These are phyloP conservation scores for Rattus norvegicus DNA, from an alignment of 2,113 vertebrate species.

Conservation along the genomic window GRCr8 NC_086027.1:24129001-24129500, in stretches of 20 bases:
- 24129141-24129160: not conserved
- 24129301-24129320: not conserved
- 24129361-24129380: not conserved
- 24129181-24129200: too few relatives aligned
- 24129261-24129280: not conserved
- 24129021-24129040: slow-evolving; percentile 11
- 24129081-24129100: not conserved
- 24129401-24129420: not conserved
- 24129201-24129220: not conserved
- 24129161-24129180: not conserved
- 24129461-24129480: not conserved
- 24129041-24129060: slow-evolving; percentile 13
- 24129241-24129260: too few relatives aligned
- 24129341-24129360: not conserved
- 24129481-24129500: not conserved
- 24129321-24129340: too few relatives aligned
- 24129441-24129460: not conserved
- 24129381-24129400: not conserved
- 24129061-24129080: not conserved
- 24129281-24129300: not conserved
- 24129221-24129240: not conserved
- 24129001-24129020: not conserved
- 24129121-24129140: not conserved
- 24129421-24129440: not conserved
- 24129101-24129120: not conserved